Conservation (phyloP, 2,797 vertebrate species). For the Saxicola maurus region DNA sequence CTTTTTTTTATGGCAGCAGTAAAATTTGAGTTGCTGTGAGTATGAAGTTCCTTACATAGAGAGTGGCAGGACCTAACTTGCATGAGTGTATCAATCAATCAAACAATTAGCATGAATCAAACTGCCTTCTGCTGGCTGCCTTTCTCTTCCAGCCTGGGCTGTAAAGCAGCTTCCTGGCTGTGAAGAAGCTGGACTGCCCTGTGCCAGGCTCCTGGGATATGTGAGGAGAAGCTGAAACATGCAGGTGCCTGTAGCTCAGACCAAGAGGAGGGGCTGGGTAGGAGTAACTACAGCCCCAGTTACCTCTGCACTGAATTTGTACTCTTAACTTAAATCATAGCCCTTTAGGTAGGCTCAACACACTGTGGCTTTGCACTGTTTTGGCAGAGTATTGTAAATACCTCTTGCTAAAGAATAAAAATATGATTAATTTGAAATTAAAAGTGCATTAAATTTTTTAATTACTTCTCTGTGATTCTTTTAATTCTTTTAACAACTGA, state of each 20-base stretch:
- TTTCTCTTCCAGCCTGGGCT: not conserved
- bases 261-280: not conserved
- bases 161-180: not conserved
- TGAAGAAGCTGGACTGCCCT: not conserved
- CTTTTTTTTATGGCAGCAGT: not conserved
- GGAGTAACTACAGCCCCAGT: not conserved
- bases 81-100: not conserved
- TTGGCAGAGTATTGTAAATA: not conserved
- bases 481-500: not conserved
- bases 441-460: not conserved
- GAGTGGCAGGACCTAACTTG: not conserved
- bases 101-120: not conserved
- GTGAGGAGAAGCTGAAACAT: not conserved
- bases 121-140: not conserved
- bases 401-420: not conserved
- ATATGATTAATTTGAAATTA: not conserved
- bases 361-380: not conserved
- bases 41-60: not conserved
- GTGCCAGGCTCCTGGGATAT: not conserved
- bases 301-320: not conserved
- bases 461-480: not conserved
- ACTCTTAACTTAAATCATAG: not conserved
- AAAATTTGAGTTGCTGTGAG: not conserved
- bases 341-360: not conserved
- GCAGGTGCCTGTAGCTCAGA: not conserved